These are phyloP conservation scores for Poecilia gillii DNA, from an alignment of 2,797 vertebrate species.

Conservation along the genomic window DNA sequence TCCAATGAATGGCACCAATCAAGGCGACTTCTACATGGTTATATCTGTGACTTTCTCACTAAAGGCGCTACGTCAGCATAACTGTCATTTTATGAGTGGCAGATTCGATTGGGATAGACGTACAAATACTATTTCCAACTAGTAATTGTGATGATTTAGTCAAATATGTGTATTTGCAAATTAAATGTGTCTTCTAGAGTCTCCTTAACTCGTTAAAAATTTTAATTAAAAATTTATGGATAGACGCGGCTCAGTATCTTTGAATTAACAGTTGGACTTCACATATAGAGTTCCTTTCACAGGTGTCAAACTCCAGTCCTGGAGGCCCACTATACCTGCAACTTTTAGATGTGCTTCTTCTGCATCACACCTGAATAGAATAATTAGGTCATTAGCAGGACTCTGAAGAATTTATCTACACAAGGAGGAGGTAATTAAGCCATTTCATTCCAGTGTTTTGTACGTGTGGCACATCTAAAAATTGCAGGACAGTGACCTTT, in stretches of 20 bases:
- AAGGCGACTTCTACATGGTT: not conserved
- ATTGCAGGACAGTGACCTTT: too few relatives aligned
- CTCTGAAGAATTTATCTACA: too few relatives aligned
- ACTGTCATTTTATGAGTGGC: not conserved
- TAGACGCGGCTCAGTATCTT: not conserved
- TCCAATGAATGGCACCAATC: not conserved
- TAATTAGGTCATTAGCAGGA: too few relatives aligned
- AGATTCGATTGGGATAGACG: not conserved
- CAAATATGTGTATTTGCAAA: not conserved
- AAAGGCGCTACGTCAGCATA: not conserved
- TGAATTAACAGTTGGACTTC: not conserved
- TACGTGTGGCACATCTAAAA: too few relatives aligned
- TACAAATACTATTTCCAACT: not conserved
- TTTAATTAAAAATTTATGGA: not conserved
- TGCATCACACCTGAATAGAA: too few relatives aligned
- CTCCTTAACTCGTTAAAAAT: not conserved
- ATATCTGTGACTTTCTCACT: not conserved
- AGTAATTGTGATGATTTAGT: not conserved
- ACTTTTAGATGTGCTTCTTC: too few relatives aligned
- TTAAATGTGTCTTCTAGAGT: not conserved
- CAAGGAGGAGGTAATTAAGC: too few relatives aligned
- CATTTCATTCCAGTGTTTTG: too few relatives aligned
- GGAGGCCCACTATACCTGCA: too few relatives aligned
- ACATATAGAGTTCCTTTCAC: not conserved
- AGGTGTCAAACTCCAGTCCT: too few relatives aligned